Evolutionary conservation across 2,888 invertebrate genomes (phyloP), one percentile per base, ranked within the genome.

Genomic region (Troides helena): DNA sequence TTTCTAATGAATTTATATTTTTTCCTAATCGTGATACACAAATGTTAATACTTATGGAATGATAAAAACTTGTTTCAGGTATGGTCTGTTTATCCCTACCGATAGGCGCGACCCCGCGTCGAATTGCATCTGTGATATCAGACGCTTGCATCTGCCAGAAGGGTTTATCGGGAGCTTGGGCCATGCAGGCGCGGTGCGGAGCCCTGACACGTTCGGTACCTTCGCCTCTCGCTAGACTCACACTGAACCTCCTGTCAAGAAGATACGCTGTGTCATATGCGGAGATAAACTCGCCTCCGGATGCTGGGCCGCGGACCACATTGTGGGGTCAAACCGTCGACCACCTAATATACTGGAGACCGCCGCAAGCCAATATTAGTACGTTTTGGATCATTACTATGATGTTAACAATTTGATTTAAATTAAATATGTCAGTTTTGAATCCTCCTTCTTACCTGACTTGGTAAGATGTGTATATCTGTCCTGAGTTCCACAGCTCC

Each of bases 321-420:
- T 76, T 95, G 23, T 95, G 95, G 93, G 95, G 95, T 0, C 95
- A 95, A 72, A 92, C 94, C 12, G 93, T 96, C 1, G 93, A 93
- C 5, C 92, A 93, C 58, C 94, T 95, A 0, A 87, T 96, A 67
- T 96, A 95, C 78, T 96, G 95, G 95, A 90, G 95, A 74, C 96
- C 96, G 17, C 95, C 96, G 0, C 96, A 96, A 83, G 95, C 96
- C 67, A 96, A 96, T 84, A 95, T 95, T 73, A 95, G 96, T 96
- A 84, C 93, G 95, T 93, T 61, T 67, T 43, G 6, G n/a, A 56
- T 21, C 10, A 46, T 46, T 12, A 46, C 12, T 14, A 46, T 46
- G 46, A 46, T 46, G 14, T 14, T 46, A 46, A 46, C 14, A 46
- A 46, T 46, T 46, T 14, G 7, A 39, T 39, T 39, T 39, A 39